Evolutionary conservation across 2,113 vertebrate species (phyloP).

Genomic region (Castor canadensis): DNA sequence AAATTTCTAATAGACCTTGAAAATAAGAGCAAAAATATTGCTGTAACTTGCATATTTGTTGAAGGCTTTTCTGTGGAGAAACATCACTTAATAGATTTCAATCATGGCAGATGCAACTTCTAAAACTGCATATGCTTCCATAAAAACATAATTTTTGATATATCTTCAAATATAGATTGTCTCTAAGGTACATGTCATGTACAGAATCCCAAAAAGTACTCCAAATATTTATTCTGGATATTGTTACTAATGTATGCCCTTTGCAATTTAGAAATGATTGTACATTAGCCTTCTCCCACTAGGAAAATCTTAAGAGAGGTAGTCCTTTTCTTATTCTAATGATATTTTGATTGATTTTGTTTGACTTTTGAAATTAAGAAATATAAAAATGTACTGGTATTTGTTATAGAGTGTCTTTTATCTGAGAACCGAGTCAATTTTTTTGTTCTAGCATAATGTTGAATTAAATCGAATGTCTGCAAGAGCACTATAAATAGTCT

Average conservation of each 20-base stretch:
- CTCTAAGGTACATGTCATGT: neutral
- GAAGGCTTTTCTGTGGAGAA: neutral
- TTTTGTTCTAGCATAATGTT: neutral
- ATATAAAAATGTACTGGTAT: neutral
- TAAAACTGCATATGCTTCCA: neutral
- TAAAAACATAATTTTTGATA: constrained; percentile 14
- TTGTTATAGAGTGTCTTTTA: constrained; percentile 31
- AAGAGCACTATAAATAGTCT: neutral
- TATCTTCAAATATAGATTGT: constrained; percentile 28
- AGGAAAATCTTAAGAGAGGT: constrained; percentile 10
- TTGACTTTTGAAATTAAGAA: constrained; percentile 32
- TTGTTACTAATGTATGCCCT: neutral
- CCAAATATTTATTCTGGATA: neutral
- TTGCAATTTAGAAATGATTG: constrained; percentile 12
- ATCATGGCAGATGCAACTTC: neutral
- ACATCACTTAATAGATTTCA: constrained; percentile 2
- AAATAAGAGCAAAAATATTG: neutral
- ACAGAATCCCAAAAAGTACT: constrained; percentile 20
- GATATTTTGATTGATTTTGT: constrained; percentile 24
- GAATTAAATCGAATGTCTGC: neutral
- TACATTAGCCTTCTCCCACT: neutral
- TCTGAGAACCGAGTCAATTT: constrained; percentile 1
- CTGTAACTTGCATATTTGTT: neutral
- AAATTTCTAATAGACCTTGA: neutral
- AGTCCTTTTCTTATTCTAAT: neutral